Conservation (phyloP, 2,888 invertebrate genomes). For the Arge pagana region DNA sequence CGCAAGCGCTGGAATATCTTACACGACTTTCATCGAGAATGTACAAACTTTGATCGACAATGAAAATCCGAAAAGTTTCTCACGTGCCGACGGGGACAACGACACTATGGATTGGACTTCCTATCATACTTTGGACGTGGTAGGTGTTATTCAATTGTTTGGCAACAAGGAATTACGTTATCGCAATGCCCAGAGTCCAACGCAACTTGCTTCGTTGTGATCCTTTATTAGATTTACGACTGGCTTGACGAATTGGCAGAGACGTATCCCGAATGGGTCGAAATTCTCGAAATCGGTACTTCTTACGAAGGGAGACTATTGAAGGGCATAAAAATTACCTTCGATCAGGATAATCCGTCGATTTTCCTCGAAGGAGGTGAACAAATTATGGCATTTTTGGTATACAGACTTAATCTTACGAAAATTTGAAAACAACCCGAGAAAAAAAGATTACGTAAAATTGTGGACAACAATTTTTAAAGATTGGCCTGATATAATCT, state of each 20-base stretch:
- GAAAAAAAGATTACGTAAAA: too few relatives aligned
- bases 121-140: conserved; percentile 12
- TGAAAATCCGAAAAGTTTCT: not conserved
- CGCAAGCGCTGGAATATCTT: conserved; percentile 7
- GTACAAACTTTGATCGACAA: conserved; percentile 15
- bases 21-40: conserved; percentile 21
- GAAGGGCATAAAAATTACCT: conserved; percentile 61
- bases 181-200: too few relatives aligned
- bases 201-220: not conserved
- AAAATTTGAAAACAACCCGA: too few relatives aligned
- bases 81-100: not conserved
- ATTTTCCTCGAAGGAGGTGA: conserved; percentile 62
- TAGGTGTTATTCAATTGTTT: not conserved
- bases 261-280: conserved; percentile 55
- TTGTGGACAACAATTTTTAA: too few relatives aligned
- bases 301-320: conserved; percentile 65
- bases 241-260: conserved; percentile 62
- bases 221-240: conserved; percentile 57
- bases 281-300: conserved; percentile 51
- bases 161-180: too few relatives aligned
- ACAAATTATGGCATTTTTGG: conserved; percentile 53
- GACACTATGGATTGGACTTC: conserved; percentile 11
- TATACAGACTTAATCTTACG: too few relatives aligned
- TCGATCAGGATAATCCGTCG: conserved; percentile 57
- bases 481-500: too few relatives aligned